Conservation (phyloP, 2,113 vertebrate genomes). For the Salvelinus namaycush region DNA sequence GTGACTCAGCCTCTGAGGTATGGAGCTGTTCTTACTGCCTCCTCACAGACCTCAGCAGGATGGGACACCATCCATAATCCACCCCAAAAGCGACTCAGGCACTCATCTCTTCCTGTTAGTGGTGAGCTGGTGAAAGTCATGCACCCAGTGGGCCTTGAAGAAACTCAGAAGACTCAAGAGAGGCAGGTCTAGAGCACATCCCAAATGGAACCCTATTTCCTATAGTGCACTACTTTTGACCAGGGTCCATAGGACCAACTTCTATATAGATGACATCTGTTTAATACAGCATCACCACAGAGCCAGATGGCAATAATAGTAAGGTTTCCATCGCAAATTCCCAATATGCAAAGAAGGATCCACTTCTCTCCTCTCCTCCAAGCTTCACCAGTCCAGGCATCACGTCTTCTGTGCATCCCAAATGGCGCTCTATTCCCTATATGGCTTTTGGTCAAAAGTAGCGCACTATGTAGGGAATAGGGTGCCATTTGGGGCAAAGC, state of each 20-base stretch:
- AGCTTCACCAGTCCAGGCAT: slow-evolving; percentile 43
- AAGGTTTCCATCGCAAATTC: slow-evolving; percentile 47
- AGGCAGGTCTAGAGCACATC: neutral
- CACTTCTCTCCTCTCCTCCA: slow-evolving; percentile 35
- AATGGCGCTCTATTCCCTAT: no score
- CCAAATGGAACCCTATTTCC: no score
- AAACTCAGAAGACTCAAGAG: neutral
- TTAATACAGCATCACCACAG: slow-evolving; percentile 38
- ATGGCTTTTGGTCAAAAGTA: no score
- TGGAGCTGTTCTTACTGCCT: slow-evolving; percentile 25
- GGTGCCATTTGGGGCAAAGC: no score
- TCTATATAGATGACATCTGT: slow-evolving; percentile 19
- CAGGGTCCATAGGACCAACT: neutral
- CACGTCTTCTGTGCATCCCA: slow-evolving; percentile 21
- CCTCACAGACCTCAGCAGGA: slow-evolving; percentile 11
- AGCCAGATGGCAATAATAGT: slow-evolving; percentile 60
- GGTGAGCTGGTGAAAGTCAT: neutral
- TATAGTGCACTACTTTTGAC: neutral
- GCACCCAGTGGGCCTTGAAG: neutral
- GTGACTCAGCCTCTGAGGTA: slow-evolving; percentile 22
- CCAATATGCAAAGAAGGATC: slow-evolving; percentile 20
- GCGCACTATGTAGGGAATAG: no score
- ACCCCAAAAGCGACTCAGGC: neutral
- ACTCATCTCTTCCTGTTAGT: slow-evolving; percentile 1
- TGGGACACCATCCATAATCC: neutral